Base-by-base conservation (phyloP, 2,797 vertebrate genomes). In the Okamejei kenojei region DNA sequence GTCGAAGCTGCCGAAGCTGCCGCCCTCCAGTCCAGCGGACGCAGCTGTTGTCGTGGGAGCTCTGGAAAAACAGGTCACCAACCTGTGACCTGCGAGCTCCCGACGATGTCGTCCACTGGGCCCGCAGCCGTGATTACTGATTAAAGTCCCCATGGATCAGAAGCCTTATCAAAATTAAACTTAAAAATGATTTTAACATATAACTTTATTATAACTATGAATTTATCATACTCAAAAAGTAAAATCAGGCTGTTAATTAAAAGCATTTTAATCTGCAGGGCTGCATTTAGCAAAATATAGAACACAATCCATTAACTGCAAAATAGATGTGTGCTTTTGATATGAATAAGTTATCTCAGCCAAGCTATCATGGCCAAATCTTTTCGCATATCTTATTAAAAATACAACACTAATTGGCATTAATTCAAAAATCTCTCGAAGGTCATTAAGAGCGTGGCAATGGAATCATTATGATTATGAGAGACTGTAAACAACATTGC, bases 341-440 rank as follows among this genome's bases (percentile, higher is more conserved):
- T 45, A 23, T 54, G 38, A 26, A 21, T 23, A 81, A 81, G 38
- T 11, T 9, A 0, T 81, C 38, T 81, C 80, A 81, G 38, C 19
- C 38, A 54, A 81, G 80, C 38, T 54, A 54, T 54, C 19, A 54
- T 19, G 45, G 26, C 21, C 9, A 45, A 23, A 54, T 81, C 80
- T 54, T 81, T 81, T 23, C 9, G 26, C 38, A 54, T 15, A 32
- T 61, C 29, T 19, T 68, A 90, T 68, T 90, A 90, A 90, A 90
- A 90, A 32, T 90, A 29, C 2, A 32, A 63, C 65, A 90, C 15
- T 90, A 68, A 90, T 65, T 90, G 86, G 26, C n/a, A 35, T 68
- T 90, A 90, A 90, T 90, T 90, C 63, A 68, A n/a, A 65, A 65
- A n/a, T 86, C 61, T 65, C 82, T 63, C 58, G 32, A n/a, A 65